Conservation (phyloP, 1,140 invertebrate species). For the Ridgeia piscesae region DNA sequence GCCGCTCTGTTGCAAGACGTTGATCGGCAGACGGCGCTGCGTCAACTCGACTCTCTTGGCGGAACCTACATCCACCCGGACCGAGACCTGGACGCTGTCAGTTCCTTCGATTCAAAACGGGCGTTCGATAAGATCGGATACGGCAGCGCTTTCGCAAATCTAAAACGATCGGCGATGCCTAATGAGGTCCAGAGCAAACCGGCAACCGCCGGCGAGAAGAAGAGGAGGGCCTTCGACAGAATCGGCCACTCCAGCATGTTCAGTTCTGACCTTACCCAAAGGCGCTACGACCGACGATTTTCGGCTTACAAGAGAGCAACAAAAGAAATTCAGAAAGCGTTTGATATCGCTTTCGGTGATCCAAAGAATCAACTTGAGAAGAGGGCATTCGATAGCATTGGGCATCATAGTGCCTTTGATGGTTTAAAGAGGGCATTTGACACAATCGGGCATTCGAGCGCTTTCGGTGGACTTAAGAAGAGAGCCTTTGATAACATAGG, state of each 20-base stretch:
- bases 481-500: slow-evolving; percentile 16
- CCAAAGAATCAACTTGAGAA: slow-evolving; percentile 5
- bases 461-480: slow-evolving; percentile 19
- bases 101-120: slow-evolving; percentile 14
- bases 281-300: not conserved
- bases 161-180: not conserved
- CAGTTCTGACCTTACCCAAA: not conserved
- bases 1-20: not conserved
- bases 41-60: slow-evolving; percentile 18
- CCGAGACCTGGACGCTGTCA: not conserved
- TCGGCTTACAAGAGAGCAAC: not conserved
- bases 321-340: not conserved
- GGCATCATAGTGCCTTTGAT: slow-evolving; percentile 7
- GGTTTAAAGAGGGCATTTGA: slow-evolving; percentile 24
- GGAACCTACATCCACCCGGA: slow-evolving; percentile 14
- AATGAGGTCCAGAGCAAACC: not conserved
- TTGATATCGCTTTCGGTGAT: not conserved
- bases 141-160: slow-evolving; percentile 21
- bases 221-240: slow-evolving; percentile 21
- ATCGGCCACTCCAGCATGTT: not conserved
- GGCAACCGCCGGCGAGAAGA: not conserved
- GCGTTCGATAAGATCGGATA: slow-evolving; percentile 24
- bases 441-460: not conserved
- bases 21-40: slow-evolving; percentile 11
- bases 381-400: slow-evolving; percentile 19